A percentile compares a stretch with the other conserved stretches of the same genome.
phyloP scores from a whole-genome alignment of 1,140 invertebrate genomes.

The Homalodisca vitripennis region DNA sequence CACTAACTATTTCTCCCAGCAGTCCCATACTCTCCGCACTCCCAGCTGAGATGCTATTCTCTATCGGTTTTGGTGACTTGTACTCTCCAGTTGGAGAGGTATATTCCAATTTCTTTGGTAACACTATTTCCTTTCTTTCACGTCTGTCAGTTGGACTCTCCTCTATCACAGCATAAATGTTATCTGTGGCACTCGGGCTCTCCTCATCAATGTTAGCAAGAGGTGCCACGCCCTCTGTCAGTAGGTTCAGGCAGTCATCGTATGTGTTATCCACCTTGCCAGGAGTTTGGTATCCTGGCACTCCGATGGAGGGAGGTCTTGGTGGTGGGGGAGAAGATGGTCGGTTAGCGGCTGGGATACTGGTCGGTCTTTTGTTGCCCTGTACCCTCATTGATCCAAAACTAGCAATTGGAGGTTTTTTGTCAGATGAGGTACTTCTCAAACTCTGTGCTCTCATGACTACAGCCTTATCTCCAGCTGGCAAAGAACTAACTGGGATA shows the following conservation, averaged over 20 bases:
- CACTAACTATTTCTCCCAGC: conserved; percentile 79
- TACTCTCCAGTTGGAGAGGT: conserved; percentile 49
- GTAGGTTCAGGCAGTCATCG: conserved; percentile 72
- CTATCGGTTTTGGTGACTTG: conserved; percentile 28
- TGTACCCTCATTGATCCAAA: conserved; percentile 78
- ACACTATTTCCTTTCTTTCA: conserved; percentile 33
- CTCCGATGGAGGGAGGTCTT: conserved; percentile 52
- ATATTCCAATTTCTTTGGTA: conserved; percentile 47
- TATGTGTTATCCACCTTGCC: conserved; percentile 52
- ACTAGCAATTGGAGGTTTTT: conserved; percentile 61
- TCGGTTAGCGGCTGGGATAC: conserved; percentile 58
- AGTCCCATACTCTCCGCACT: conserved; percentile 65
- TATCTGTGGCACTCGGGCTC: conserved; percentile 59
- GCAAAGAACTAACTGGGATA: conserved; percentile 51
- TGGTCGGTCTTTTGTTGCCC: conserved; percentile 64
- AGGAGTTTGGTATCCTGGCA: conserved; percentile 55
- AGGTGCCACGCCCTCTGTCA: conserved; percentile 51
- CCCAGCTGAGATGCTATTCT: conserved; percentile 45
- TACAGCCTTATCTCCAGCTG: conserved; percentile 52
- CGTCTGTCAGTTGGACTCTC: conserved; percentile 55
- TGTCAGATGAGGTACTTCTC: conserved; percentile 56
- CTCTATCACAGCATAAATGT: conserved; percentile 85
- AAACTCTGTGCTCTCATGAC: conserved; percentile 76
- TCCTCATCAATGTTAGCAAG: conserved; percentile 63
- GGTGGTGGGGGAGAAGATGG: conserved; percentile 66